phyloP scores from a whole-genome alignment of 2,888 invertebrate species.

The Phorcus lineatus region DNA sequence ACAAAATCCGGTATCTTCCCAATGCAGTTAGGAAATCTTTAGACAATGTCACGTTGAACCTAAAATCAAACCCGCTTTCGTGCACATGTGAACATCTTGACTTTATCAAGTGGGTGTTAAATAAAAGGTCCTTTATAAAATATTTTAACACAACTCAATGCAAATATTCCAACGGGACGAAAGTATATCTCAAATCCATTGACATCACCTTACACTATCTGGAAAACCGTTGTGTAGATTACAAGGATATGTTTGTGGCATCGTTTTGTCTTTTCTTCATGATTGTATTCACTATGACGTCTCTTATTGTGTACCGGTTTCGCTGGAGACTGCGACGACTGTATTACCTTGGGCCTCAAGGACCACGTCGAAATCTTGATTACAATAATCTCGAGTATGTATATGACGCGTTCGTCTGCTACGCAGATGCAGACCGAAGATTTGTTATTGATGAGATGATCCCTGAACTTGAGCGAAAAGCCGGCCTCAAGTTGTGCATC shows the following conservation, averaged over 20 bases:
- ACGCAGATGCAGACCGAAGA: background rate
- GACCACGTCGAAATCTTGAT: background rate
- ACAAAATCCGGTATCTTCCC: background rate
- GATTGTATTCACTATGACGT: background rate
- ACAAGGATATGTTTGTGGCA: background rate
- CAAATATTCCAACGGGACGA: background rate
- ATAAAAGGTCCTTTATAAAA: too few relatives aligned
- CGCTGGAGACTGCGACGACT: background rate
- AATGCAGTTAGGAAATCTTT: background rate
- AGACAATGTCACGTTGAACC: background rate
- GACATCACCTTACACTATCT: background rate
- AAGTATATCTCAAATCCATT: background rate
- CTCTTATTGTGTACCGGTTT: background rate
- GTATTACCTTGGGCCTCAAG: background rate
- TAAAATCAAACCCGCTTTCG: background rate
- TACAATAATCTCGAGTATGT: background rate
- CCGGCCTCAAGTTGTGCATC: background rate
- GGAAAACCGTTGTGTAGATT: background rate
- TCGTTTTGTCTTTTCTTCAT: background rate
- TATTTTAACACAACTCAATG: background rate
- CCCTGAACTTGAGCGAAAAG: background rate
- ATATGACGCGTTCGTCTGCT: background rate
- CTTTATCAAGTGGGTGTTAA: background rate
- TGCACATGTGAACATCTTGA: background rate
- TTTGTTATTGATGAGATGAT: background rate